Conservation (phyloP, 1,140 invertebrate species). For the Dufourea novaeangliae region DNA sequence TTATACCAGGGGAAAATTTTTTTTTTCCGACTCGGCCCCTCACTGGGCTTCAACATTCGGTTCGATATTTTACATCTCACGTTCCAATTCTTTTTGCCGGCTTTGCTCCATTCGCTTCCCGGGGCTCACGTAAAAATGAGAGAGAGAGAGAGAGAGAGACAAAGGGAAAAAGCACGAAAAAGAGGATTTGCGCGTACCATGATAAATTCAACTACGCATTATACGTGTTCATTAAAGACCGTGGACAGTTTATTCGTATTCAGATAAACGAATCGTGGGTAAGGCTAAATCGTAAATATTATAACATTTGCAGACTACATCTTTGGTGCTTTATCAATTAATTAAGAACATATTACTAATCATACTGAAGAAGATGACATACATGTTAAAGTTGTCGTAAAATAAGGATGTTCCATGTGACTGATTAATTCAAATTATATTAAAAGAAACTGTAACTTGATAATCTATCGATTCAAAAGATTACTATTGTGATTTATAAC, state of each 20-base stretch:
- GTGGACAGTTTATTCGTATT: constrained; percentile 10
- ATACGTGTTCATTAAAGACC: constrained; percentile 41
- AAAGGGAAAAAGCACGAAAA: not conserved
- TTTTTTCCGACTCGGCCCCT: constrained; percentile 63
- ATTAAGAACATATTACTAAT: too few species aligned
- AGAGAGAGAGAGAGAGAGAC: not conserved
- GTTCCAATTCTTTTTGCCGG: constrained; percentile 62
- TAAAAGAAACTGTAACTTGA: too few species aligned
- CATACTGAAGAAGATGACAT: not conserved
- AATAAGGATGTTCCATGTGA: not conserved
- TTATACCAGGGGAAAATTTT: constrained; percentile 69
- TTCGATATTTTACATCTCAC: constrained; percentile 67
- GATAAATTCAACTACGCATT: constrained; percentile 52
- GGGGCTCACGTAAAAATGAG: constrained; percentile 59
- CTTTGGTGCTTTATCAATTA: too few species aligned
- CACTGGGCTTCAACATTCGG: constrained; percentile 58
- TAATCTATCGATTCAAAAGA: too few species aligned
- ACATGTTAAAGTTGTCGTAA: not conserved
- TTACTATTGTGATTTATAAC: too few species aligned
- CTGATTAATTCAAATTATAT: not conserved
- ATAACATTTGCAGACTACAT: too few species aligned
- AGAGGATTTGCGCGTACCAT: constrained; percentile 55
- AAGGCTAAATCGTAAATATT: too few species aligned
- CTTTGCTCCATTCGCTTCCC: constrained; percentile 61
- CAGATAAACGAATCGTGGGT: constrained; percentile 15